A percentile compares a stretch with the other conserved stretches of the same genome.
Conservation (phyloP, 2,888 invertebrate genomes). For the Ypsolopha sequella region DNA sequence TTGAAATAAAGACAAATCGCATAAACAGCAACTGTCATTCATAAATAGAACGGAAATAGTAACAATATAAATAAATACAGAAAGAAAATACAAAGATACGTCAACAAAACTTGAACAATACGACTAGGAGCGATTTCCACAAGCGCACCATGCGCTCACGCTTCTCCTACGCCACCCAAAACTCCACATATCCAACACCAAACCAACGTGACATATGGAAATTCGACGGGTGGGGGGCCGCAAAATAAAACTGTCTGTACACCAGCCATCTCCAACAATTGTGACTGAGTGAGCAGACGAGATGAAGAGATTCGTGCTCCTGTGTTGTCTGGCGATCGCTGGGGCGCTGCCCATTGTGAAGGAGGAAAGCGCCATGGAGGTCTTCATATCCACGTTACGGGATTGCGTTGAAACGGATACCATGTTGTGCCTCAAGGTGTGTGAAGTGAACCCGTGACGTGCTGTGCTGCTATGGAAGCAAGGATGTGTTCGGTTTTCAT, state of each 20-base stretch:
- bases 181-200: neutral
- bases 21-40: no score
- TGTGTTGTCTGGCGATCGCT: constrained; percentile 40
- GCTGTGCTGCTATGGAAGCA: constrained; percentile 23
- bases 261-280: constrained; percentile 53
- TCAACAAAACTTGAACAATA: no score
- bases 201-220: constrained; percentile 52
- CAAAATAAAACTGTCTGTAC: constrained; percentile 56
- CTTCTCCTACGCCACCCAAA: constrained; percentile 16
- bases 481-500: neutral
- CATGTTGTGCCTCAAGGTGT: constrained; percentile 81
- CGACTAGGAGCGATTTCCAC: no score
- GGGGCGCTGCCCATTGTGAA: constrained; percentile 48
- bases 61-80: no score
- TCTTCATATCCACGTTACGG: constrained; percentile 62
- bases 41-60: no score
- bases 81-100: no score
- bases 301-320: constrained; percentile 51
- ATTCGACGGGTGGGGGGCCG: constrained; percentile 39
- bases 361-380: constrained; percentile 48
- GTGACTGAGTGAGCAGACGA: neutral
- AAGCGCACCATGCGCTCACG: neutral
- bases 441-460: constrained; percentile 35
- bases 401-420: constrained; percentile 79
- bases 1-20: no score